Base-by-base conservation (phyloP, 2,797 vertebrate species). In the Sternotherus odoratus region DNA sequence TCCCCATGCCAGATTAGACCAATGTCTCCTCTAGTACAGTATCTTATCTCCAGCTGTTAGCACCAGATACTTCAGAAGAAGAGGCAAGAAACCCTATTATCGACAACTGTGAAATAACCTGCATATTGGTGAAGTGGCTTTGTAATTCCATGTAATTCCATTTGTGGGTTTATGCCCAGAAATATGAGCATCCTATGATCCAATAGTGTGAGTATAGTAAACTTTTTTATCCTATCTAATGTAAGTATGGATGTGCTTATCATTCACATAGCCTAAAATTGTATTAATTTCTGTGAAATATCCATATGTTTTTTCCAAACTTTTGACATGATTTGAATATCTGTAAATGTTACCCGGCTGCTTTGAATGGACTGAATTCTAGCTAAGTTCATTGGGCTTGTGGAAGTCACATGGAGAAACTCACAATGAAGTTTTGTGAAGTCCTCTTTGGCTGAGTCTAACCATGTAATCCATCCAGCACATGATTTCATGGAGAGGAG, bases 281-380 rank as follows among this genome's bases (percentile, higher is more conserved):
- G 10, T 13, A 12, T 5, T 15, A 4, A 28, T 4, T 33, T 1
- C 49, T 33, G 5, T 23, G 79, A 28, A 79, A 74, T 0, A 33
- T 13, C 4, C 54, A 84, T 23, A 39, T 11, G 43, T 23, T 3
- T 9, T 6, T 13, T 10, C 56, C 8, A 4, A 1, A 43, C 19
- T 43, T 16, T 57, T n/a, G 60, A 66, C 33, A 19, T 66, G 78
- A 7, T 19, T 24, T 0, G 17, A 10, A 9, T 84, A 28, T 7
- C 78, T 79, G 6, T 10, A 49, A 51, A 0, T 36, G 0, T 33
- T 33, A 90, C 51, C 7, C 2, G 15, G 28, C 15, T 60, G 30
- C 30, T 33, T 30, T 60, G 30, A 33, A 16, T n/a, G 30, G 28
- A 16, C 33, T 83, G 49, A 69, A 10, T 28, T 72, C 49, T 75